Conservation (phyloP, 2,888 invertebrate genomes). For the Tetrapedia diversipes region DNA sequence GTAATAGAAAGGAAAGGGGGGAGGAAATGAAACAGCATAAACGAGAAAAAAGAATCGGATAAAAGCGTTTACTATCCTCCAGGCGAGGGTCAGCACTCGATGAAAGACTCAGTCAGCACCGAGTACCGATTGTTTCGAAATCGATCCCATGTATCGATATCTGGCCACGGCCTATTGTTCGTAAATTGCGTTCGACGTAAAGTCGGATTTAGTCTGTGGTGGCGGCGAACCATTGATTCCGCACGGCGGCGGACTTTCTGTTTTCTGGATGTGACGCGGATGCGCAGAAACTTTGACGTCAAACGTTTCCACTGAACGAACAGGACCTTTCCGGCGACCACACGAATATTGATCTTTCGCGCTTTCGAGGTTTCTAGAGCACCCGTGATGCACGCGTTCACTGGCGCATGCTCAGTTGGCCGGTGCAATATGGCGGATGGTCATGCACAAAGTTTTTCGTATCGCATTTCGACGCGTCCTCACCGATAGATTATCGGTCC, state of each 20-base stretch:
- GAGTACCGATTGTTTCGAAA: neutral
- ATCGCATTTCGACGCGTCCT: constrained; percentile 1
- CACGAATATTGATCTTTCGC: constrained; percentile 64
- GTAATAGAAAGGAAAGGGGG: neutral
- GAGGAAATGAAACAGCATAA: neutral
- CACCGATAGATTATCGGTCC: neutral
- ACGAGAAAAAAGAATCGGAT: neutral
- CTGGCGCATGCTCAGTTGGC: constrained; percentile 64
- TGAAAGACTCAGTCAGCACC: neutral
- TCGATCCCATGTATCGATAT: constrained; percentile 11
- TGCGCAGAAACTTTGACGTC: constrained; percentile 61
- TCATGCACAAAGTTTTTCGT: constrained; percentile 3
- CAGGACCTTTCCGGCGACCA: constrained; percentile 44
- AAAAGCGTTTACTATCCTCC: neutral
- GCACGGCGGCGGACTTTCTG: constrained; percentile 30
- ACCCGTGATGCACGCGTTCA: constrained; percentile 30
- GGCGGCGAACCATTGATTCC: constrained; percentile 34
- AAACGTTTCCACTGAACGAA: constrained; percentile 49
- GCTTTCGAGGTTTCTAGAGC: constrained; percentile 76
- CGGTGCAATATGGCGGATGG: constrained; percentile 69
- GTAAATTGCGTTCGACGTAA: constrained; percentile 12
- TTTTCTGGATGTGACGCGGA: constrained; percentile 45
- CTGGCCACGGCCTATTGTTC: neutral
- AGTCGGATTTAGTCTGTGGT: constrained; percentile 27
- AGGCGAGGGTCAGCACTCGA: neutral